Percentiles rank a stretch among this genome's conserved stretches.
Evolutionary conservation across 2,888 invertebrate genomes (phyloP).

Genomic region (Perizoma affinitatum): DNA sequence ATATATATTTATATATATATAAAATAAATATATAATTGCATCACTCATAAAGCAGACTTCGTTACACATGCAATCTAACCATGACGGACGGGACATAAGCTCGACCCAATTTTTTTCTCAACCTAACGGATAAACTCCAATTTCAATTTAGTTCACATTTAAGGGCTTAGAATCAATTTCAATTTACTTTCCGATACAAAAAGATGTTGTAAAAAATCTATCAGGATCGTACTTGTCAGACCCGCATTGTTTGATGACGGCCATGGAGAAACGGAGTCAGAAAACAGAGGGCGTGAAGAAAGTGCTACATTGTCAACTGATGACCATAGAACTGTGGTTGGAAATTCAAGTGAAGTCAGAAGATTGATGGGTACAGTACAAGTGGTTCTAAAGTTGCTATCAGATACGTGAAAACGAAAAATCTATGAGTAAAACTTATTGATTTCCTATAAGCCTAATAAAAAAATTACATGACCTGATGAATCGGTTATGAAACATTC

Average conservation of each 20-base stretch:
- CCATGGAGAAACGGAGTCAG: conserved; percentile 69
- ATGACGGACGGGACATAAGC: conserved; percentile 43
- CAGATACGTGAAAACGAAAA: background rate
- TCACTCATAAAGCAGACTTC: conserved; percentile 18
- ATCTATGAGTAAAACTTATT: background rate
- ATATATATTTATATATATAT: too few species aligned
- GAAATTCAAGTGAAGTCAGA: conserved; percentile 47
- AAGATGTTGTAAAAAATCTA: conserved; percentile 77
- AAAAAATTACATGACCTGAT: too few species aligned
- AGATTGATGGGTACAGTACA: conserved; percentile 46
- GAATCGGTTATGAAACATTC: too few species aligned
- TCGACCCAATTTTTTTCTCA: conserved; percentile 48
- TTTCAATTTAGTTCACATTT: conserved; percentile 59
- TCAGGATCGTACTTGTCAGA: conserved; percentile 78
- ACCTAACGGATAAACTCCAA: conserved; percentile 45
- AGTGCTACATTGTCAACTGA: conserved; percentile 68
- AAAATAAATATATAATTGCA: conserved; percentile 5
- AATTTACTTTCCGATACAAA: conserved; percentile 64
- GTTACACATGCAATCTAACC: conserved; percentile 36
- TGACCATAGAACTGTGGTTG: conserved; percentile 58
- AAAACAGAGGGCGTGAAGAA: conserved; percentile 72
- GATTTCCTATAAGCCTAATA: background rate
- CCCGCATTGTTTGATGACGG: conserved; percentile 68
- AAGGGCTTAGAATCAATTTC: conserved; percentile 71
- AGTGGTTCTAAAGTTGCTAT: conserved; percentile 52